These are phyloP conservation scores for Phataginus tricuspis DNA, from an alignment of 2,797 vertebrate species.

Conservation along the genomic window DNA sequence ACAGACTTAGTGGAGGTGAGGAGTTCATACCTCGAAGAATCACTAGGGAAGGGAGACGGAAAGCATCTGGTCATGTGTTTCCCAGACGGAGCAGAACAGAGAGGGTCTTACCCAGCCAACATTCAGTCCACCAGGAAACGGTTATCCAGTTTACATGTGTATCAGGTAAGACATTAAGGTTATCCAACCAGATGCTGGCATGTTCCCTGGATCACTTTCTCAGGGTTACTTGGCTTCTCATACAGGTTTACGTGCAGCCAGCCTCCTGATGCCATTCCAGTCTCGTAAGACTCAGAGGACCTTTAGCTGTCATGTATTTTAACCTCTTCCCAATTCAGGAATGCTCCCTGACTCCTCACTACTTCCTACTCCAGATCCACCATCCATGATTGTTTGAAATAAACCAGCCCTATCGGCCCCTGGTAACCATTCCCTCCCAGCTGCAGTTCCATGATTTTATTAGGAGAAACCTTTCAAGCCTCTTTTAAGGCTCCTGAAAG, in stretches of 20 bases:
- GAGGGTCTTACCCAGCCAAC: not conserved
- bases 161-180: not conserved
- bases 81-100: not conserved
- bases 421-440: not conserved
- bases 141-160: not conserved
- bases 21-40: not conserved
- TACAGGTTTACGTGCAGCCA: not conserved
- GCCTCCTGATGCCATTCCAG: not conserved
- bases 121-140: not conserved
- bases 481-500: conserved; percentile 9
- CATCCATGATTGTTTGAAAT: not conserved
- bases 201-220: not conserved
- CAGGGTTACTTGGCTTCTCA: not conserved
- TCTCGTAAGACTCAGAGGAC: not conserved
- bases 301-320: not conserved
- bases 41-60: not conserved
- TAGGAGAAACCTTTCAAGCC: not conserved
- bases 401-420: not conserved
- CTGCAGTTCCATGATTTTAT: not conserved
- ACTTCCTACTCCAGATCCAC: not conserved
- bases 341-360: not conserved
- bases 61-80: not conserved
- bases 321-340: not conserved
- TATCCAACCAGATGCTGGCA: not conserved
- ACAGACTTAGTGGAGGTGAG: not conserved